Evolutionary conservation across 1,140 invertebrate species (phyloP).

Genomic region (Hydropsyche tenuis): DNA sequence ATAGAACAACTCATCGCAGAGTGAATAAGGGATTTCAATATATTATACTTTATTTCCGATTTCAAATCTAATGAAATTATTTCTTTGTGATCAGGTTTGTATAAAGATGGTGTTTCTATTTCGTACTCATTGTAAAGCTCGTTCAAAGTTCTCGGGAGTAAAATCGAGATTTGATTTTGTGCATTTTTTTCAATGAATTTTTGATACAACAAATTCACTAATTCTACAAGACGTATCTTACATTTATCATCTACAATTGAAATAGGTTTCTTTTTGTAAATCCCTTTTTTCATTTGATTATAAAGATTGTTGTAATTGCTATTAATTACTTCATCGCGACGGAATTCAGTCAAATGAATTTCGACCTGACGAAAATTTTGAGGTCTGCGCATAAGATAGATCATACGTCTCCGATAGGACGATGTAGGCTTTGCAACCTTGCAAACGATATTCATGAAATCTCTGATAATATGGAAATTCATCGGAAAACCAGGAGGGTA

Average conservation of each 20-base stretch:
- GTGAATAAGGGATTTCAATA: slow-evolving; percentile 57
- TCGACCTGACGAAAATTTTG: slow-evolving; percentile 24
- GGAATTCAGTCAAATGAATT: slow-evolving; percentile 38
- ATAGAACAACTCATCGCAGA: slow-evolving; percentile 66
- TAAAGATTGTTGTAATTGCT: slow-evolving; percentile 29
- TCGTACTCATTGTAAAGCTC: slow-evolving; percentile 34
- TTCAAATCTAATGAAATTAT: not conserved
- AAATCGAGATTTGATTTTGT: not conserved
- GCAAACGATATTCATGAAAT: slow-evolving; percentile 58
- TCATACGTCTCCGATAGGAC: slow-evolving; percentile 68
- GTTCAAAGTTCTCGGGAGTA: slow-evolving; percentile 30
- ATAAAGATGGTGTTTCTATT: slow-evolving; percentile 12
- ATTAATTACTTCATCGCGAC: not conserved
- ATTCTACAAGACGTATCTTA: slow-evolving; percentile 46
- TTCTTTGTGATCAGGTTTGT: not conserved
- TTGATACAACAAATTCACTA: slow-evolving; percentile 38
- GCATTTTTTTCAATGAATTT: slow-evolving; percentile 29
- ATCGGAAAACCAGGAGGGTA: slow-evolving; percentile 55
- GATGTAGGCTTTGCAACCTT: slow-evolving; percentile 68
- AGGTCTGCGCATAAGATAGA: slow-evolving; percentile 65
- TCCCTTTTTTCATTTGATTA: not conserved
- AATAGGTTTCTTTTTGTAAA: slow-evolving; percentile 1
- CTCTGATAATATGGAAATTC: slow-evolving; percentile 44
- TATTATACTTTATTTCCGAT: not conserved
- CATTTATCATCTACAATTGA: slow-evolving; percentile 16